These are phyloP conservation scores for Choreutis nemorana DNA, from an alignment of 2,888 invertebrate species.

Conservation along the genomic window DNA sequence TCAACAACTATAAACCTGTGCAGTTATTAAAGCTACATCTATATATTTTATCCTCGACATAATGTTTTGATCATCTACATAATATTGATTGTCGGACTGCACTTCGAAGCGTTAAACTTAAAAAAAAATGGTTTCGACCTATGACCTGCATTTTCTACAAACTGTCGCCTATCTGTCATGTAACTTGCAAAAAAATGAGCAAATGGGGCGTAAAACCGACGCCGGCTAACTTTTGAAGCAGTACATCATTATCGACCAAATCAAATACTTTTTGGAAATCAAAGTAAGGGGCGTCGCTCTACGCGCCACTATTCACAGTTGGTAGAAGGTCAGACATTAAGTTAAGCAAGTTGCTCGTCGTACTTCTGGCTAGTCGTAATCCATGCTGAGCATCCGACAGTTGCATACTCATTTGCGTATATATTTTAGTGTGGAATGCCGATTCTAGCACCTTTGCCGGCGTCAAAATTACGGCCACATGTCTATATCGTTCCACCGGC, in stretches of 20 bases:
- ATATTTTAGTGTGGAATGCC: slow-evolving; percentile 1
- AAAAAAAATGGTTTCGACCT: not conserved
- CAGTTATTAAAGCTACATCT: too few relatives aligned
- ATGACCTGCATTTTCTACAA: too few relatives aligned
- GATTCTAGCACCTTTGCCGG: slow-evolving; percentile 9
- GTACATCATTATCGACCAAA: not conserved
- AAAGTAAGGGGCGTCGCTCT: not conserved
- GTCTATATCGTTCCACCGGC: slow-evolving; percentile 4
- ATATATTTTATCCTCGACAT: too few relatives aligned
- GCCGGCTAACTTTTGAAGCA: not conserved
- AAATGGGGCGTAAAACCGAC: too few relatives aligned
- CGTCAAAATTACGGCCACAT: slow-evolving; percentile 6
- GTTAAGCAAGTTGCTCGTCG: slow-evolving; percentile 1
- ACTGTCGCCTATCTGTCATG: not conserved
- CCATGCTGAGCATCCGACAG: slow-evolving; percentile 6
- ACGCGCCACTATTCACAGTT: slow-evolving; percentile 6
- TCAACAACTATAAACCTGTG: too few relatives aligned
- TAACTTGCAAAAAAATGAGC: not conserved
- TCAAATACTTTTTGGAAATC: not conserved
- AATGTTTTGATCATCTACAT: too few relatives aligned
- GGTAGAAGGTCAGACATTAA: not conserved
- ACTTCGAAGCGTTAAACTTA: too few relatives aligned
- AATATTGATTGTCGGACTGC: too few relatives aligned
- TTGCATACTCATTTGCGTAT: not conserved
- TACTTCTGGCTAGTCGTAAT: slow-evolving; percentile 2